These are phyloP conservation scores for Drosophila nikananu DNA, from an alignment of 1,140 invertebrate species.

Conservation along the genomic window DNA sequence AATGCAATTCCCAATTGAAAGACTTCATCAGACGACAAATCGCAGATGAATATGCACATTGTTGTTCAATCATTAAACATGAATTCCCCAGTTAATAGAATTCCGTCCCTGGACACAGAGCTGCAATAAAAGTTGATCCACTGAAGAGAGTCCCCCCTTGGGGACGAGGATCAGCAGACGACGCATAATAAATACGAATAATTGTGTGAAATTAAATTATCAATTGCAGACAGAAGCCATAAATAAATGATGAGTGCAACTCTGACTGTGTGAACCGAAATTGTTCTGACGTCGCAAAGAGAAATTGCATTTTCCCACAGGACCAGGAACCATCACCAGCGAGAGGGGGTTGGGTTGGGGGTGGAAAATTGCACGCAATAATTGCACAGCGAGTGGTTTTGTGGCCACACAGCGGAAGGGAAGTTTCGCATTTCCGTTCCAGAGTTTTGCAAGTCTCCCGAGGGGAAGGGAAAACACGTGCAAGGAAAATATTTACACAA, in stretches of 20 bases:
- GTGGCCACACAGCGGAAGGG: conserved; percentile 41
- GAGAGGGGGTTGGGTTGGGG: background rate
- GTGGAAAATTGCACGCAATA: conserved; percentile 72
- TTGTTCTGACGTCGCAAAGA: conserved; percentile 23
- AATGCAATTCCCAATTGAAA: conserved; percentile 40
- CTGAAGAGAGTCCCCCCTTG: conserved; percentile 12
- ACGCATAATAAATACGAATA: conserved; percentile 74
- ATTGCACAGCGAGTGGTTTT: conserved; percentile 70
- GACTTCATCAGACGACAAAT: conserved; percentile 48
- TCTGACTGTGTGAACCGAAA: conserved; percentile 58
- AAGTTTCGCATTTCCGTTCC: conserved; percentile 64
- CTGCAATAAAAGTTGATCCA: conserved; percentile 53
- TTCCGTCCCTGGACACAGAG: conserved; percentile 33
- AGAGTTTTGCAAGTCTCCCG: background rate
- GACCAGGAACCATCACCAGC: conserved; percentile 1
- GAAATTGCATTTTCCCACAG: conserved; percentile 76
- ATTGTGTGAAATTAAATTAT: conserved; percentile 77
- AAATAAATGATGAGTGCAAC: conserved; percentile 66
- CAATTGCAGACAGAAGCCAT: conserved; percentile 73
- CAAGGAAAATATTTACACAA: conserved; percentile 63
- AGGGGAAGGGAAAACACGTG: conserved; percentile 37
- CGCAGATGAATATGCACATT: conserved; percentile 46
- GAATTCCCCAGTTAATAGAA: conserved; percentile 56
- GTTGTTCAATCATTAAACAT: conserved; percentile 34
- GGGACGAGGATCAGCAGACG: conserved; percentile 33